Percentiles rank a stretch among this genome's conserved stretches.
Evolutionary conservation across 2,797 vertebrate species (phyloP).

Genomic region (Streptopelia turtur): DNA sequence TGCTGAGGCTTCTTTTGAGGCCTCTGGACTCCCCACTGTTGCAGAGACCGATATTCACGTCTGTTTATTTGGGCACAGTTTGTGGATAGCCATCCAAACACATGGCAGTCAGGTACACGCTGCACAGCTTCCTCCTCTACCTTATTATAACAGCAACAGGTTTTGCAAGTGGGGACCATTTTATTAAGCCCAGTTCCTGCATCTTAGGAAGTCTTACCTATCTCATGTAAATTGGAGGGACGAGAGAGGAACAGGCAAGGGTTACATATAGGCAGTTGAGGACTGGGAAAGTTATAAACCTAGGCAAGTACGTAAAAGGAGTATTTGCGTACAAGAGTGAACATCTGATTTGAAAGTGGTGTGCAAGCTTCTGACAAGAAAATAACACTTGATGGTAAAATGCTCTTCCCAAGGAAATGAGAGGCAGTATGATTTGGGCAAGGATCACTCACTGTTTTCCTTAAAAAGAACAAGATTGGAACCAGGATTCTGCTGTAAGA

Average conservation of each 20-base stretch:
- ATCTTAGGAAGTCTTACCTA: background rate
- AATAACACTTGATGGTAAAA: background rate
- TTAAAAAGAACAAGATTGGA: background rate
- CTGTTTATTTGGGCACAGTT: background rate
- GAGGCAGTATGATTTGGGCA: background rate
- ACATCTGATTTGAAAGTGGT: background rate
- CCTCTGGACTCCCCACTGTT: background rate
- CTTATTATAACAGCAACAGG: background rate
- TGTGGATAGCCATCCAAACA: background rate
- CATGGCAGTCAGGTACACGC: background rate
- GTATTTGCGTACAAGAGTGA: background rate
- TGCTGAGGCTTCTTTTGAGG: background rate
- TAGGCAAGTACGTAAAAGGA: background rate
- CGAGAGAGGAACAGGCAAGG: background rate
- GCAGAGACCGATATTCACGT: background rate
- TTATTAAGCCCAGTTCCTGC: background rate
- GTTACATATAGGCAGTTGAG: background rate
- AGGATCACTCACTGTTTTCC: background rate
- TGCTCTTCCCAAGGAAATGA: background rate
- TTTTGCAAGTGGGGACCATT: background rate
- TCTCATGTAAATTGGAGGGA: background rate
- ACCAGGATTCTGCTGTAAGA: background rate
- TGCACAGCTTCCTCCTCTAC: background rate
- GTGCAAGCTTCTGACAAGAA: background rate
- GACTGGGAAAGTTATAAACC: background rate